Evolutionary conservation across 2,888 invertebrate species (phyloP).

Genomic region (Campoletis raptor): DNA sequence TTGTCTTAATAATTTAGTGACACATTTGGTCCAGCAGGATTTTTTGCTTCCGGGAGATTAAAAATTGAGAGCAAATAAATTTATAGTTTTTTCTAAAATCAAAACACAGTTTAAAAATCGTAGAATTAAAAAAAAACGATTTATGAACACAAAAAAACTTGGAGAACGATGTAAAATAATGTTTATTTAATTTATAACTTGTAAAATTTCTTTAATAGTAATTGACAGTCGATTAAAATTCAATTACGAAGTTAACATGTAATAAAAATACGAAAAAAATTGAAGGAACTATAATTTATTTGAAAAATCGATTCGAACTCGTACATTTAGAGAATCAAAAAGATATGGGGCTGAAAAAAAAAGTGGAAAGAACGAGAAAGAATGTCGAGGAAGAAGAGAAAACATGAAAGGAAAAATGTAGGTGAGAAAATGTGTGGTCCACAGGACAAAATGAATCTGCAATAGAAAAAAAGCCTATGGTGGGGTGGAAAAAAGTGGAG

Average conservation of each 20-base stretch:
- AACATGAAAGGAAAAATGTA: slow-evolving; percentile 40
- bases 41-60: background rate
- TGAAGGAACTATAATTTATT: background rate
- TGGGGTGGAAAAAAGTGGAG: slow-evolving; percentile 47
- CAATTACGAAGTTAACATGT: too few species aligned
- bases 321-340: background rate
- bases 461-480: slow-evolving; percentile 25
- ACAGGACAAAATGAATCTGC: background rate
- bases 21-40: background rate
- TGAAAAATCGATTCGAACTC: background rate
- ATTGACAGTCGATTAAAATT: too few species aligned
- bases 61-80: background rate
- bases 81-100: background rate
- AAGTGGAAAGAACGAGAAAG: background rate
- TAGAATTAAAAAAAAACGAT: background rate
- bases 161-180: background rate
- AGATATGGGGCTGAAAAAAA: background rate
- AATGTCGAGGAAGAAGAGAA: background rate
- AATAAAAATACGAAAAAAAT: background rate
- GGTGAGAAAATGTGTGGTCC: slow-evolving; percentile 45
- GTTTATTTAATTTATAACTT: background rate
- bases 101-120: background rate
- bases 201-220: too few species aligned
- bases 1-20: background rate
- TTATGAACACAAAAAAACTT: background rate